A percentile compares a stretch with the other conserved stretches of the same genome.
These are phyloP conservation scores for Drosophila aff. DNA, from an alignment of 1,140 invertebrate genomes.

Conservation along the genomic window DNA sequence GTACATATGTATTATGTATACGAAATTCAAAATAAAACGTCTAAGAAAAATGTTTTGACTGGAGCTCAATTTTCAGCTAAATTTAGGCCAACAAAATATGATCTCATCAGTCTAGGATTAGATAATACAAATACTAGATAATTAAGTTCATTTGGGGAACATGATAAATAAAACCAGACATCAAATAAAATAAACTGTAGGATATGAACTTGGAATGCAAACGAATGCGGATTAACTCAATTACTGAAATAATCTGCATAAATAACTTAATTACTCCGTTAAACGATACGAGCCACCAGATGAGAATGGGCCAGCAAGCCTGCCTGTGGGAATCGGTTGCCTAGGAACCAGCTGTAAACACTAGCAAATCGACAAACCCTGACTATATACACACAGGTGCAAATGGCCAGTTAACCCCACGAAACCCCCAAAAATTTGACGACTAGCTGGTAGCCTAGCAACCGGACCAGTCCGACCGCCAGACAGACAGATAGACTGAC, in stretches of 20 bases:
- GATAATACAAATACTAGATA: neutral
- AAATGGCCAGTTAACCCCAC: constrained; percentile 17
- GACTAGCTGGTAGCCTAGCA: constrained; percentile 25
- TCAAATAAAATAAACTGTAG: neutral
- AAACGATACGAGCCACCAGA: neutral
- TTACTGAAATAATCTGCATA: constrained; percentile 18
- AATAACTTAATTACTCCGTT: constrained; percentile 6
- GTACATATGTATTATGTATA: neutral
- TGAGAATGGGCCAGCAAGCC: neutral
- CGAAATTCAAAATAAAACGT: neutral
- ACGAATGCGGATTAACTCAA: constrained; percentile 9
- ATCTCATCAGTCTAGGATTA: neutral
- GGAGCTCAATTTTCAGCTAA: constrained; percentile 1
- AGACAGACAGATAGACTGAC: constrained; percentile 1
- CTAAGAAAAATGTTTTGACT: constrained; percentile 6
- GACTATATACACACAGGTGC: constrained; percentile 5
- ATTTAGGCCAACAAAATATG: neutral
- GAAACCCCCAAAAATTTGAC: constrained; percentile 7
- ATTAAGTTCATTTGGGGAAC: neutral
- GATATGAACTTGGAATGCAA: neutral
- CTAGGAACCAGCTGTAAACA: constrained; percentile 19
- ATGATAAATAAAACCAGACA: neutral
- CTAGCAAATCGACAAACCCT: constrained; percentile 2
- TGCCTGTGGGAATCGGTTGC: neutral
- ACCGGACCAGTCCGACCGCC: constrained; percentile 8